Evolutionary conservation across 2,888 invertebrate genomes (phyloP), one percentile per base, ranked within the genome.

Genomic region (Acrobasis suavella): DNA sequence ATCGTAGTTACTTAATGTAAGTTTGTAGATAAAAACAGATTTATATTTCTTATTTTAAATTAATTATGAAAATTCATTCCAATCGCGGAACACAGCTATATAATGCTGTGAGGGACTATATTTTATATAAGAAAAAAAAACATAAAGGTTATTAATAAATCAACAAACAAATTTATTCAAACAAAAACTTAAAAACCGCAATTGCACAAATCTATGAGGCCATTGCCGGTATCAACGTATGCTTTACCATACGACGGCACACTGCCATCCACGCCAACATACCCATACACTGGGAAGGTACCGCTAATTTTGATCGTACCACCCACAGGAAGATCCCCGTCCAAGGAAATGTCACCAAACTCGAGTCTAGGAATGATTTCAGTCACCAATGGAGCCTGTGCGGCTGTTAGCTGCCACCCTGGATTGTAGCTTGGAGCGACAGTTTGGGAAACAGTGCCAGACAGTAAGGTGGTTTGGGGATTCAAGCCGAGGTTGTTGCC

Each of bases 261-360:
- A 0, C 71, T 69, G 0, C 90, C 89, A 66, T 89, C 87, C 0
- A 90, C 75, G 0, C 80, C 80, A 1, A 89, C 81, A 16, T 81
- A 81, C 0, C 89, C 90, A 59, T 89, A 89, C 0, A 89, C 86
- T 0, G 90, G 90, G 76, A 90, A 87, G 1, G 85, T 77, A 0
- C 89, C 89, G 39, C 78, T 80, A 0, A 90, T 85, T 66, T 83
- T 86, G 0, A 89, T 89, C 1, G 78, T 79, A 0, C 89, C 89
- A 32, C 81, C 83, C 0, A 90, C 78, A 7, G 88, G 88, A 46
- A 90, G 68, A 2, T 89, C 88, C 0, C 89, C 89, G 0, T 78
- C 73, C 2, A 87, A 72, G 0, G 80, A 77, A 0, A 90, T 75
- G 16, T 89, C 89, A 0, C 89, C 89, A 17, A 86, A 81, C 55